Conservation (phyloP, 1,140 invertebrate genomes). For the Solenopsis fugax region DNA sequence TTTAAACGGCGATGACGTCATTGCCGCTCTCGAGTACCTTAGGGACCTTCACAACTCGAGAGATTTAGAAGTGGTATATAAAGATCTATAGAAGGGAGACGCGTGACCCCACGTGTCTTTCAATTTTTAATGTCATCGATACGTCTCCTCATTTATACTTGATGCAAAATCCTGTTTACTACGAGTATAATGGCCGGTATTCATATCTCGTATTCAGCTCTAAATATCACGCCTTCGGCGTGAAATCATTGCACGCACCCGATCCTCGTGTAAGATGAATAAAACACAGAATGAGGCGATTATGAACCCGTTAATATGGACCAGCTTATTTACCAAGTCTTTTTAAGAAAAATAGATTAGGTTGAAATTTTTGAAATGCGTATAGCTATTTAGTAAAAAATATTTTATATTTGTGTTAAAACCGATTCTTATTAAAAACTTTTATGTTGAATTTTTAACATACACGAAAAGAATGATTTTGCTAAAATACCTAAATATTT, state of each 20-base stretch:
- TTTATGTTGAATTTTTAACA: too few species aligned
- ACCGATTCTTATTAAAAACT: too few species aligned
- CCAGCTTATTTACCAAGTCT: not conserved
- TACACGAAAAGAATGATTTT: too few species aligned
- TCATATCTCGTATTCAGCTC: not conserved
- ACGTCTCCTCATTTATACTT: not conserved
- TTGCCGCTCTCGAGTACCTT: not conserved
- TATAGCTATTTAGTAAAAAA: not conserved
- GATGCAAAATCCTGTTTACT: not conserved
- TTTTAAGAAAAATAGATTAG: not conserved
- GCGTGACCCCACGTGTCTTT: not conserved
- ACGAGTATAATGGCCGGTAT: conserved; percentile 26
- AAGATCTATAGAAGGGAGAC: not conserved
- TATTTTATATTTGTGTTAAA: too few species aligned
- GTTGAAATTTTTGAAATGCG: not conserved
- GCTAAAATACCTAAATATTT: too few species aligned
- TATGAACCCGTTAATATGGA: not conserved
- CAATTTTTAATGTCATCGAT: conserved; percentile 11
- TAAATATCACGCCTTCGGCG: conserved; percentile 11
- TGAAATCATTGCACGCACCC: not conserved
- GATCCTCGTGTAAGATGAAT: not conserved
- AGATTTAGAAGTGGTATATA: not conserved
- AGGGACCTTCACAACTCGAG: not conserved
- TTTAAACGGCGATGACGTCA: conserved; percentile 36
- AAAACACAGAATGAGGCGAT: not conserved